Percentiles rank a stretch among this genome's conserved stretches.
Evolutionary conservation across 2,797 vertebrate species (phyloP).

Genomic region (Rousettus madagascariensis): DNA sequence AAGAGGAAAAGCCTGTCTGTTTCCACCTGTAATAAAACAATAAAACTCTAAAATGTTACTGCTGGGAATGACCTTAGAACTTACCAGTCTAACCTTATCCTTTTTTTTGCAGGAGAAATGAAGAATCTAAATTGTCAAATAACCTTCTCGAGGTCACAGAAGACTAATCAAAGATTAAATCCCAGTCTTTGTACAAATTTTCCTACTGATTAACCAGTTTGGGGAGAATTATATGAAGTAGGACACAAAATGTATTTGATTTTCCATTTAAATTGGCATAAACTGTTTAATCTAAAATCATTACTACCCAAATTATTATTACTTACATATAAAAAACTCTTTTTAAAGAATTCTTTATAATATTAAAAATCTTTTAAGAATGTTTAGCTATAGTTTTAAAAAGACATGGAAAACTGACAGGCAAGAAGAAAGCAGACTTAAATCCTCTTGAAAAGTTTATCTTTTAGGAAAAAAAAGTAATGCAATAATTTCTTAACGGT

Average conservation of each 20-base stretch:
- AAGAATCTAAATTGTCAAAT: background rate
- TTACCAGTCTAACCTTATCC: background rate
- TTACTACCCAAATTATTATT: background rate
- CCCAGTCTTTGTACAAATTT: background rate
- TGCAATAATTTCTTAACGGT: background rate
- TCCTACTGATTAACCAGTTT: background rate
- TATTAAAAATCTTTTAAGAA: background rate
- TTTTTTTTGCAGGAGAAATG: background rate
- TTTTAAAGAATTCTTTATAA: background rate
- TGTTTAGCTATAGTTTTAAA: background rate
- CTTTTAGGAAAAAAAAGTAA: background rate
- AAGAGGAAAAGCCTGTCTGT: background rate
- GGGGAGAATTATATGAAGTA: background rate
- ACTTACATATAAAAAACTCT: background rate
- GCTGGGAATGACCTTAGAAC: constrained; percentile 21
- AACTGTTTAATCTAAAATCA: background rate
- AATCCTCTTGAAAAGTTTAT: background rate
- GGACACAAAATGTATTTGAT: background rate
- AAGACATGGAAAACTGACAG: background rate
- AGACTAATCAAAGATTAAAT: constrained; percentile 19
- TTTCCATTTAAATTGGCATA: background rate
- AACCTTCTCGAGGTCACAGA: constrained; percentile 44
- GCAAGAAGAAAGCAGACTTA: background rate
- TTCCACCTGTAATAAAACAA: constrained; percentile 50
- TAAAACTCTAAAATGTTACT: constrained; percentile 53